phyloP scores from a whole-genome alignment of 2,888 invertebrate species.

The Subacronicta megacephala region DNA sequence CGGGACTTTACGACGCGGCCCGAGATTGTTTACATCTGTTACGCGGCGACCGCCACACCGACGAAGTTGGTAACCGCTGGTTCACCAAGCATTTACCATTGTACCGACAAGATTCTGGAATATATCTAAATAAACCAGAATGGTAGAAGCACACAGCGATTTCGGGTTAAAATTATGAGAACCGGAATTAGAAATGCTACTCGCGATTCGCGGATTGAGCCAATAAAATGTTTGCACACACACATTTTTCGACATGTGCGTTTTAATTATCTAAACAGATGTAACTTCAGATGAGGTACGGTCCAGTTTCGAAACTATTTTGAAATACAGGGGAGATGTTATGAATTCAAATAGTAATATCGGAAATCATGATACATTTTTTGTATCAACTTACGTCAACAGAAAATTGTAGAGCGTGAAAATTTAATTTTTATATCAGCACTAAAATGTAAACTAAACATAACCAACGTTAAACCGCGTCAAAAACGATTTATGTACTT shows the following conservation, averaged over 20 bases:
- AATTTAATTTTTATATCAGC: conserved; percentile 29
- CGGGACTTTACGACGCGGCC: conserved; percentile 86
- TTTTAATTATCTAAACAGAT: conserved; percentile 42
- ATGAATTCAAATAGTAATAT: background rate
- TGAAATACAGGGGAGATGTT: background rate
- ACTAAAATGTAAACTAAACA: conserved; percentile 39
- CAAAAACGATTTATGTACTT: conserved; percentile 57
- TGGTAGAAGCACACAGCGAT: background rate
- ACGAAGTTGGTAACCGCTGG: conserved; percentile 86
- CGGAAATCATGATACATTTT: conserved; percentile 2
- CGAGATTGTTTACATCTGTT: conserved; percentile 89
- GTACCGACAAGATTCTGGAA: conserved; percentile 41
- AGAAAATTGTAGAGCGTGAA: conserved; percentile 23
- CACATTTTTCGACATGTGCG: conserved; percentile 34
- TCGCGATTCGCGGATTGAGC: conserved; percentile 3
- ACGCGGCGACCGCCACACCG: conserved; percentile 80
- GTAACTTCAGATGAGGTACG: conserved; percentile 25
- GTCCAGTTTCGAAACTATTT: conserved; percentile 18
- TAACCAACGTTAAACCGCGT: conserved; percentile 47
- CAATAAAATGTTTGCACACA: conserved; percentile 18
- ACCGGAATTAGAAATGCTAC: conserved; percentile 13
- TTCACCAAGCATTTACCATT: conserved; percentile 72
- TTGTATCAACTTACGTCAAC: conserved; percentile 22
- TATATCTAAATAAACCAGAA: conserved; percentile 30
- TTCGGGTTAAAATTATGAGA: background rate